These are phyloP conservation scores for Alexandromys fortis DNA, from an alignment of 2,113 vertebrate species.

Conservation along the genomic window DNA sequence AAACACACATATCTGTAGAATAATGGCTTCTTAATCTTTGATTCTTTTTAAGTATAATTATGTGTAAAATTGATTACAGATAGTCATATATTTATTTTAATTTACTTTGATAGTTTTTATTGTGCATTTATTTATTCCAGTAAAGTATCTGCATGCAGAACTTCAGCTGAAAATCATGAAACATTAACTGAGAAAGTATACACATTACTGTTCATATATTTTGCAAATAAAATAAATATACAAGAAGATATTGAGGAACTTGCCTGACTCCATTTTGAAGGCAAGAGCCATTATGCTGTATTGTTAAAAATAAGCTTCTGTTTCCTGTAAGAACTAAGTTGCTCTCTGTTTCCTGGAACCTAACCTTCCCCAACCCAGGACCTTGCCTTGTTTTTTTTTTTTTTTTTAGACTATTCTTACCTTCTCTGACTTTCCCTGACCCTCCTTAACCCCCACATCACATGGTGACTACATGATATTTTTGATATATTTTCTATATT, in stretches of 20 bases:
- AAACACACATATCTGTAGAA: background rate
- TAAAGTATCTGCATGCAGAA: background rate
- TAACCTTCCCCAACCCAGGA: too few species aligned
- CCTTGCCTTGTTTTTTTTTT: background rate
- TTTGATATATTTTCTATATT: background rate
- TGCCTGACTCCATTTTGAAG: background rate
- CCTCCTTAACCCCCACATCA: background rate
- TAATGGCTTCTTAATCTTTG: background rate
- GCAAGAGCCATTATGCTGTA: background rate
- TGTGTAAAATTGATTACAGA: background rate
- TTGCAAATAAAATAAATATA: slow-evolving; percentile 5
- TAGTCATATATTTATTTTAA: background rate
- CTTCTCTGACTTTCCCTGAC: background rate
- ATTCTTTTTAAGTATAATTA: slow-evolving; percentile 5
- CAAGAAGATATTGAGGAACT: background rate
- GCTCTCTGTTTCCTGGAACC: too few species aligned
- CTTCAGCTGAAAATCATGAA: slow-evolving; percentile 41
- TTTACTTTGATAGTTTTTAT: background rate
- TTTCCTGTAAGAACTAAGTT: background rate
- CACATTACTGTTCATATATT: background rate
- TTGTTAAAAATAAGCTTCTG: background rate
- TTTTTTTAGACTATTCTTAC: background rate
- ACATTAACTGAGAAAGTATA: background rate
- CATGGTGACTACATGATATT: background rate
- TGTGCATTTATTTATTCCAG: background rate